phyloP scores from a whole-genome alignment of 2,113 vertebrate genomes.

The Morone chrysops region DNA sequence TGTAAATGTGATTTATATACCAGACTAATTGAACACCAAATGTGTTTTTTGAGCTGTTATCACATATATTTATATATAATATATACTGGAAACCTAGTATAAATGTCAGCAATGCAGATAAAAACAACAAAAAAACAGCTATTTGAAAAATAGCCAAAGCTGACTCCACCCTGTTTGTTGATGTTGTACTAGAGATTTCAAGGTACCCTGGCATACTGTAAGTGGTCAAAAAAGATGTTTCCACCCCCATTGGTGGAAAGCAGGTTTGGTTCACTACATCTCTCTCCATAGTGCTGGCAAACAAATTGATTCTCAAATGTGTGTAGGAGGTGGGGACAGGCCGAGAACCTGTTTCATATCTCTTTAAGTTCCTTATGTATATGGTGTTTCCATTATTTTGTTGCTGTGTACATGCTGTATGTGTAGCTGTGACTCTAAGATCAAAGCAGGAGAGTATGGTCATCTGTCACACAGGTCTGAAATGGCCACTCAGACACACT shows the following conservation, averaged over 20 bases:
- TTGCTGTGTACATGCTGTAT: constrained; percentile 1
- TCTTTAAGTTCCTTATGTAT: constrained; percentile 32
- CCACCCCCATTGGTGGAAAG: background rate
- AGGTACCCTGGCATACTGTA: constrained; percentile 4
- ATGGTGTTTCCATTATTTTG: constrained; percentile 27
- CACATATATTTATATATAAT: background rate
- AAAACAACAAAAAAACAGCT: background rate
- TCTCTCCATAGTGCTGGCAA: constrained; percentile 11
- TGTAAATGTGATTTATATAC: constrained; percentile 18
- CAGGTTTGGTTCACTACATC: background rate
- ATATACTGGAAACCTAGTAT: background rate
- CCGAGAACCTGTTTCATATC: constrained; percentile 20
- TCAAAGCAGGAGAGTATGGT: constrained; percentile 38
- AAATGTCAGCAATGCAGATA: constrained; percentile 17
- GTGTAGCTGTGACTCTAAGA: constrained; percentile 24
- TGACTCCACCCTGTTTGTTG: background rate
- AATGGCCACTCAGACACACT: constrained; percentile 44
- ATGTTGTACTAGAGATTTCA: constrained; percentile 8
- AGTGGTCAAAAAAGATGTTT: constrained; percentile 10
- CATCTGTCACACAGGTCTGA: constrained; percentile 37
- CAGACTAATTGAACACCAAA: constrained; percentile 1
- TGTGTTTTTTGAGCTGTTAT: background rate
- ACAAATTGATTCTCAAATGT: constrained; percentile 25
- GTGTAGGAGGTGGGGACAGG: constrained; percentile 38
- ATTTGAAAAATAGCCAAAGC: background rate